Evolutionary conservation across 2,797 vertebrate species (phyloP).

Genomic region (Intellagama lesueurii): DNA sequence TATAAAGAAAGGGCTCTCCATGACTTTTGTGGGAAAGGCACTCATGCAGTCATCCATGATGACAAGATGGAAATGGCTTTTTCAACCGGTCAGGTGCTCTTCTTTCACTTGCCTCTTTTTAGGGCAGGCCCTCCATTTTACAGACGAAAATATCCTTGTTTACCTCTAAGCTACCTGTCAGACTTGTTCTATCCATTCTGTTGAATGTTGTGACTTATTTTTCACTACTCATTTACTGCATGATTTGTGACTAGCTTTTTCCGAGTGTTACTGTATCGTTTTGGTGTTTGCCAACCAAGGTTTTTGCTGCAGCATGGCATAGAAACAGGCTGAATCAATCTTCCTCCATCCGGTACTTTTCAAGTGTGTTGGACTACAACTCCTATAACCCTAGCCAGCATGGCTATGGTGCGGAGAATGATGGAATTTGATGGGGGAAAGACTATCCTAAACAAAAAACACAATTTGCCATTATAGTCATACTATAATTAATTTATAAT

Average conservation of each 20-base stretch:
- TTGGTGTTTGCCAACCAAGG: not conserved
- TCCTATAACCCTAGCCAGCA: too few relatives aligned
- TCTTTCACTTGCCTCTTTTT: not conserved
- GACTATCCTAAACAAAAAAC: too few relatives aligned
- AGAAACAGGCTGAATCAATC: not conserved
- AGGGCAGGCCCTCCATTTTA: not conserved
- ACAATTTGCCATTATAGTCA: too few relatives aligned
- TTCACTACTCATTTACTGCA: not conserved
- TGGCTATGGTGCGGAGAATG: too few relatives aligned
- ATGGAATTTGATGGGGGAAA: too few relatives aligned
- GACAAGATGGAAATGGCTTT: not conserved
- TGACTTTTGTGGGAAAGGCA: slow-evolving; percentile 39
- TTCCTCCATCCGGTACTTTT: not conserved
- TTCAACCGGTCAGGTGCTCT: not conserved
- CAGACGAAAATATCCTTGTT: not conserved
- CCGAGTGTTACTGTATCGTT: not conserved
- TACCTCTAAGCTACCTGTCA: not conserved
- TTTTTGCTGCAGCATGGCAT: not conserved
- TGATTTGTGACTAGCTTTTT: not conserved
- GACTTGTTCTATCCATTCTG: not conserved
- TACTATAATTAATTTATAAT: too few relatives aligned
- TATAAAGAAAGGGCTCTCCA: slow-evolving; percentile 16
- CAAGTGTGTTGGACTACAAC: not conserved
- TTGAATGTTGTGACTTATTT: not conserved
- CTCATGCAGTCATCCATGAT: not conserved